These are phyloP conservation scores for Arnoldichthys spilopterus DNA, from an alignment of 2,797 vertebrate genomes.

Conservation along the genomic window DNA sequence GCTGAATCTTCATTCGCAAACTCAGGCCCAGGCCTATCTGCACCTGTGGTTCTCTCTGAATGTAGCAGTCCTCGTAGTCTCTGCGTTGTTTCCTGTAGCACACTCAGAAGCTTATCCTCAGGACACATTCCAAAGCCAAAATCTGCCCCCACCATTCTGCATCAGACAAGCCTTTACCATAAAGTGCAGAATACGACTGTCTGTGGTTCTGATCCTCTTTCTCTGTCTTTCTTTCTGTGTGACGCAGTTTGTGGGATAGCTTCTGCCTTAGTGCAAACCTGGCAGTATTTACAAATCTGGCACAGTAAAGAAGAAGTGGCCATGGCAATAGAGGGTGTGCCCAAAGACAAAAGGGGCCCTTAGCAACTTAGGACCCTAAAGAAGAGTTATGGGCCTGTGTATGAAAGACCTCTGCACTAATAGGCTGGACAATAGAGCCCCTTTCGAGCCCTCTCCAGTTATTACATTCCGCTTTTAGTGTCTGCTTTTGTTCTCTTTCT, in stretches of 20 bases:
- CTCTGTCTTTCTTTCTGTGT: constrained; percentile 5
- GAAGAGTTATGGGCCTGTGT: constrained; percentile 52
- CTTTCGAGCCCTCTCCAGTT: constrained; percentile 1
- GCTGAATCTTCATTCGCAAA: constrained; percentile 26
- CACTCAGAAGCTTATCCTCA: constrained; percentile 54
- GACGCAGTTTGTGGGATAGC: not conserved
- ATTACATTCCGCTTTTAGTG: constrained; percentile 8
- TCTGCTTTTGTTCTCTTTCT: not conserved
- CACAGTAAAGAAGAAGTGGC: constrained; percentile 73
- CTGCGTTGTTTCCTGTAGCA: constrained; percentile 51
- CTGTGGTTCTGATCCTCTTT: constrained; percentile 21
- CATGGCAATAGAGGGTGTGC: constrained; percentile 71
- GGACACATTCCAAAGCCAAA: constrained; percentile 25
- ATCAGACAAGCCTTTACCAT: constrained; percentile 27
- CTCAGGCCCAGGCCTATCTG: constrained; percentile 5
- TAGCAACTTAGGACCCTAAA: constrained; percentile 51
- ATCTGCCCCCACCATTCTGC: constrained; percentile 54
- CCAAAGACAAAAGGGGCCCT: constrained; percentile 45
- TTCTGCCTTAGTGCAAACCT: constrained; percentile 30
- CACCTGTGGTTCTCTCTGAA: constrained; percentile 18
- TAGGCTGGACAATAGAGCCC: constrained; percentile 11
- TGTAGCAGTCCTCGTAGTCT: constrained; percentile 47
- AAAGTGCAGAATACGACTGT: constrained; percentile 10
- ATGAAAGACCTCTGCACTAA: constrained; percentile 44
- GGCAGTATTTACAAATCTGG: constrained; percentile 51